Evolutionary conservation across 2,797 vertebrate genomes (phyloP), one percentile per base, ranked within the genome.

Genomic region (Chelon labrosus): DNA sequence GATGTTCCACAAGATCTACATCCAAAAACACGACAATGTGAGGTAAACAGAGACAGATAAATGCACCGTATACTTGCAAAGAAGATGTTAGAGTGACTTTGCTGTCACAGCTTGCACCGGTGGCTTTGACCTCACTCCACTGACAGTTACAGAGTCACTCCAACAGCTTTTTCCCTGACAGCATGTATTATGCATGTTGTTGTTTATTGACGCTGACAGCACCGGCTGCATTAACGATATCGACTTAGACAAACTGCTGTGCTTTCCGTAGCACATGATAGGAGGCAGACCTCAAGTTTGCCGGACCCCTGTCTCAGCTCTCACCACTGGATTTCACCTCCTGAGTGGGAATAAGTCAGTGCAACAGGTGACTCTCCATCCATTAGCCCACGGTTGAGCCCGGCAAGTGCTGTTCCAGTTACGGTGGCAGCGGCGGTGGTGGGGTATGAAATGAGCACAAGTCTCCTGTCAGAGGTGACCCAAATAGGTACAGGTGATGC

Each of bases 1-100:
- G 97, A 99, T 98, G 97, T 99, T 99, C 90, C 98, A 99, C 92
- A 99, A 98, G 95, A 99, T 99, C 93, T 99, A 99, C 94, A 99
- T 99, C 91, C 98, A 99, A 94, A 99, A 99, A 88, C 98, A 99
- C 49, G 98, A 99, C 95, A 99, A 99, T 3, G 97, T 99, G 90
- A 99, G 97, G 97, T 98, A 96, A 93, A 64, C 70, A 74, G 57
- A 49, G 25, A 61, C 53, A 25, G 41, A 71, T 10, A 56, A 37
- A 67, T 19, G 42, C 65, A 51, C 59, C 22, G 22, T 22, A 38
- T 17, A 50, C 44, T 49, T 31, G 37, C 50, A 10, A 53, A 55
- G 59, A 68, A 56, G 44, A 65, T 59, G 62, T 12, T 13, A 4
- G 53, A 12, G 25, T n/a, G 58, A 9, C 67, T 74, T 54, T 47